phyloP scores from a whole-genome alignment of 2,888 invertebrate genomes.

The Tachystola acroxantha region DNA sequence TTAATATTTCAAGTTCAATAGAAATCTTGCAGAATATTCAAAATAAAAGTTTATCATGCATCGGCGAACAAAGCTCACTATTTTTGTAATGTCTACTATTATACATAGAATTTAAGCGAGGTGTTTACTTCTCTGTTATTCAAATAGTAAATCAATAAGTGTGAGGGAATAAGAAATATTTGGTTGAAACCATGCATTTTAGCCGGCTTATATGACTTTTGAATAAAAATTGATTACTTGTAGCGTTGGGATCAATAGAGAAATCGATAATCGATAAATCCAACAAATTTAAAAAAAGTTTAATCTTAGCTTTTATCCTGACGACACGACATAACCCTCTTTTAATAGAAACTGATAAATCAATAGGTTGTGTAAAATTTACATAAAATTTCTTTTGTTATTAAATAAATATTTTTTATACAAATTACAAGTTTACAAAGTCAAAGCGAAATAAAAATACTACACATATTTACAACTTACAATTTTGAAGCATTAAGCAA shows the following conservation, averaged over 20 bases:
- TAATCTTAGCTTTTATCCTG: no score
- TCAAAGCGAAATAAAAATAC: no score
- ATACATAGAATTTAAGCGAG: background rate
- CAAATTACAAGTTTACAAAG: no score
- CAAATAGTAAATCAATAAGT: no score
- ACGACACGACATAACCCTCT: no score
- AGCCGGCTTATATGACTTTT: conserved; percentile 1
- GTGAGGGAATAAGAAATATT: background rate
- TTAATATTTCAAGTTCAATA: conserved; percentile 1
- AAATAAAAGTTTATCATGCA: conserved; percentile 8
- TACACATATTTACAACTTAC: conserved; percentile 35
- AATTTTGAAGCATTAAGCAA: conserved; percentile 57
- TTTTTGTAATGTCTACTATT: background rate
- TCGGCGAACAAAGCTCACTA: conserved; percentile 8
- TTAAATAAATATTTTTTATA: no score
- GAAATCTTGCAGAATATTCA: conserved; percentile 3
- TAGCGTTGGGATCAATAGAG: background rate
- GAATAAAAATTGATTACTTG: background rate
- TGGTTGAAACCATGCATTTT: background rate
- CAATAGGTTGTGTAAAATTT: no score
- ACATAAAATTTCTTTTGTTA: no score
- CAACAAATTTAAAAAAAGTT: no score
- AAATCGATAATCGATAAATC: background rate
- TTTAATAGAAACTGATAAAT: no score
- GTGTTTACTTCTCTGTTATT: no score